Evolutionary conservation across 2,888 invertebrate genomes (phyloP), one percentile per base, ranked within the genome.

Genomic region (Euzophera pinguis): DNA sequence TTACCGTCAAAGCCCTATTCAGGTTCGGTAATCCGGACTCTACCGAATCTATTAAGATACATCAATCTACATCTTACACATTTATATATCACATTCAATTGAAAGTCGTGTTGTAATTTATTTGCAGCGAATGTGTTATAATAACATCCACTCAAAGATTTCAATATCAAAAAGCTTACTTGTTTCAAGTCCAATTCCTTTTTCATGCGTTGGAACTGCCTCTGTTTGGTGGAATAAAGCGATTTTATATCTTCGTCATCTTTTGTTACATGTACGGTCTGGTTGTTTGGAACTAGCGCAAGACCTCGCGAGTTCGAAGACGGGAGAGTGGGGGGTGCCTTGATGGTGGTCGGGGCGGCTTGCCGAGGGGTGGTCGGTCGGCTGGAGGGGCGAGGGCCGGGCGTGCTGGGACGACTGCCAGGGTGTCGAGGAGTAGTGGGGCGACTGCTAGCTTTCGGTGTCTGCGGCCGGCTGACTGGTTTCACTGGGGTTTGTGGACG

Each of bases 111-210:
- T n/a, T n/a, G n/a, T n/a, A n/a, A n/a, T n/a, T n/a, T n/a, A n/a
- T n/a, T n/a, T n/a, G n/a, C n/a, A n/a, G n/a, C n/a, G n/a, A n/a
- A n/a, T n/a, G n/a, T n/a, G n/a, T n/a, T n/a, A n/a, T n/a, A n/a
- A n/a, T n/a, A n/a, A n/a, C n/a, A n/a, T n/a, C n/a, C n/a, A n/a
- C n/a, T n/a, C n/a, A n/a, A n/a, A n/a, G n/a, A n/a, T n/a, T n/a
- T n/a, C n/a, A n/a, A n/a, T n/a, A n/a, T n/a, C n/a, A 22, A 22
- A 22, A 22, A 22, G 22, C 42, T 53, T 61, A 89, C 90, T 75
- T 90, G 90, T 69, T 87, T 89, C 29, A 88, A 57, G 64, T 90
- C 89, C n/a, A 90, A 65, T 55, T 89, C 89, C 59, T 80, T 89
- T 60, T 89, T 90, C 78, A 89, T 64, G 14, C 53, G 58, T 16